These are phyloP conservation scores for Trichogramma pretiosum DNA, from an alignment of 1,140 invertebrate genomes.

Conservation along the genomic window DNA sequence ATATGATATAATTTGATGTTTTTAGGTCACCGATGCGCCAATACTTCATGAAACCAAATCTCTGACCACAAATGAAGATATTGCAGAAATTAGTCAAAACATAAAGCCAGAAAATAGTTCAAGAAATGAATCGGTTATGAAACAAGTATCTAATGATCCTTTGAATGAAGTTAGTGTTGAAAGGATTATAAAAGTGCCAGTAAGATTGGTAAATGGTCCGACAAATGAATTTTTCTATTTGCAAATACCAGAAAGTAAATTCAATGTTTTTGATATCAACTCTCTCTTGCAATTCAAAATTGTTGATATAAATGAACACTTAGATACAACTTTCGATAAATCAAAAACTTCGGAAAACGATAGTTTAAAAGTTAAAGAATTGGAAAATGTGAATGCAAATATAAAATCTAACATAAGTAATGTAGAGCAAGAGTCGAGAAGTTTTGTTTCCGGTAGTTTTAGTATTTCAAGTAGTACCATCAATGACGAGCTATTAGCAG, in stretches of 20 bases:
- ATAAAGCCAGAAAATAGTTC: constrained; percentile 1
- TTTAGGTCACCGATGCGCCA: constrained; percentile 36
- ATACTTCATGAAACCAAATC: constrained; percentile 31
- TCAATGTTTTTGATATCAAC: constrained; percentile 13
- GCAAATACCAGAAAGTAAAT: constrained; percentile 22
- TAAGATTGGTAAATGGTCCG: constrained; percentile 23
- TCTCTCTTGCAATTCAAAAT: constrained; percentile 22
- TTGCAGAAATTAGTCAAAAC: too few relatives aligned
- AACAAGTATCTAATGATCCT: constrained; percentile 1
- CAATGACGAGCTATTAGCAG: too few relatives aligned
- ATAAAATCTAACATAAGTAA: neutral
- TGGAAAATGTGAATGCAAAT: too few relatives aligned
- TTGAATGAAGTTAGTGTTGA: neutral
- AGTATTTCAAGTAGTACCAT: too few relatives aligned
- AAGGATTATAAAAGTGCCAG: constrained; percentile 17
- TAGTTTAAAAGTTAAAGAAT: too few relatives aligned
- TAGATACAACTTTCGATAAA: too few relatives aligned
- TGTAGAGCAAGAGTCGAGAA: too few relatives aligned
- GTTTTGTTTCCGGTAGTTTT: too few relatives aligned
- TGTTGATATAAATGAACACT: constrained; percentile 1
- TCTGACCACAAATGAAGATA: too few relatives aligned
- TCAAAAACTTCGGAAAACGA: too few relatives aligned
- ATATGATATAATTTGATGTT: constrained; percentile 31
- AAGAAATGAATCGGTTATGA: neutral
- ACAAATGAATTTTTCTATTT: constrained; percentile 23